These are phyloP conservation scores for Spodoptera picta DNA, from an alignment of 2,888 invertebrate genomes.

Conservation along the genomic window DNA sequence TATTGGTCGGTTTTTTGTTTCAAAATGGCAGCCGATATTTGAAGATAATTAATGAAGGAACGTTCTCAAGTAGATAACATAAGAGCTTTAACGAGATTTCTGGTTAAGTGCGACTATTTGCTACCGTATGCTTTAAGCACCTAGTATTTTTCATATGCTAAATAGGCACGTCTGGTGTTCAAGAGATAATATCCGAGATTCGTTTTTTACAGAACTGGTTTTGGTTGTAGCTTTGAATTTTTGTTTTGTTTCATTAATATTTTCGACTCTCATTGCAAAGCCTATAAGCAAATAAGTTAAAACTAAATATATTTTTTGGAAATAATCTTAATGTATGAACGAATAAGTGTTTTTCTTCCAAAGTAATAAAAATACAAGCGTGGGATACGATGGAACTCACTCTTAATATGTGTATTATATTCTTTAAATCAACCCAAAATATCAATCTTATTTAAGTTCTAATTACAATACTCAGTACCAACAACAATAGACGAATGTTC, in stretches of 20 bases:
- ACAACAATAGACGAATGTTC: neutral
- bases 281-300: neutral
- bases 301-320: too few species aligned
- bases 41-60: conserved; percentile 82
- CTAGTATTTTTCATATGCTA: conserved; percentile 77
- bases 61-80: conserved; percentile 75
- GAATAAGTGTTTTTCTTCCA: too few species aligned
- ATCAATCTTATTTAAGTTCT: too few species aligned
- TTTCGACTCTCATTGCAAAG: conserved; percentile 17
- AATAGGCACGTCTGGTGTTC: conserved; percentile 69
- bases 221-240: conserved; percentile 17
- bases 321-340: too few species aligned
- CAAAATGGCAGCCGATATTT: conserved; percentile 83
- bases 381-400: too few species aligned
- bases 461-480: too few species aligned
- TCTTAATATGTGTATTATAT: too few species aligned
- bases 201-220: conserved; percentile 41
- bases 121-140: conserved; percentile 75
- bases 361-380: too few species aligned
- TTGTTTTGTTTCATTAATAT: conserved; percentile 24
- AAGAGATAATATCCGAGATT: conserved; percentile 51
- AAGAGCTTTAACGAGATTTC: conserved; percentile 67
- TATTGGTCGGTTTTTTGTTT: conserved; percentile 80
- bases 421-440: too few species aligned
- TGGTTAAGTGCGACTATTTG: conserved; percentile 75